Evolutionary conservation across 1,140 invertebrate species (phyloP).

Genomic region (Phenacoccus solenopsis): DNA sequence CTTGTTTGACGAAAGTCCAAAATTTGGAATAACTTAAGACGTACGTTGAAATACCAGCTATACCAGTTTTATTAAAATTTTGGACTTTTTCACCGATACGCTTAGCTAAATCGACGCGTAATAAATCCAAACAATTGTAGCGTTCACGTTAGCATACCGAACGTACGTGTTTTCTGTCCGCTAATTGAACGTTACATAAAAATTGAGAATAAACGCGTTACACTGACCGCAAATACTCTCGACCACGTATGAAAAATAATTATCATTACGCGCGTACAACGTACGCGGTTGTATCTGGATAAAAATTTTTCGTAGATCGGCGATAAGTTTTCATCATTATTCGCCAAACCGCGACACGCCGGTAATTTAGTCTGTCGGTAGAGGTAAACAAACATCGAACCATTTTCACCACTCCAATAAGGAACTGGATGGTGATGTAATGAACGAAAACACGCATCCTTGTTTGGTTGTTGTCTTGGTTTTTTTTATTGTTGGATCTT

Average conservation of each 20-base stretch:
- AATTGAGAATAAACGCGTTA: neutral
- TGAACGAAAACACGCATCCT: no score
- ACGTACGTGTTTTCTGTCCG: neutral
- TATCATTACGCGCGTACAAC: neutral
- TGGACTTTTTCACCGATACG: neutral
- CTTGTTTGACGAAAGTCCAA: no score
- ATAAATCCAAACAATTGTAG: neutral
- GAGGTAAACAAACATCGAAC: no score
- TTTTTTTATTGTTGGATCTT: no score
- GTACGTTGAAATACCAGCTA: no score
- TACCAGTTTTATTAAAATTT: neutral
- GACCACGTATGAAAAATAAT: neutral
- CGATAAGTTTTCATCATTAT: neutral
- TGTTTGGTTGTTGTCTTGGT: no score
- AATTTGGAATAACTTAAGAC: no score
- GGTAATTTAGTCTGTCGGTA: no score
- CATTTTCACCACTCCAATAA: no score
- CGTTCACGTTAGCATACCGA: neutral
- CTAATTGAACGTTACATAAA: neutral
- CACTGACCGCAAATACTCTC: constrained; percentile 1
- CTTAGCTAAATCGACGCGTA: neutral
- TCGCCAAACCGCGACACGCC: no score
- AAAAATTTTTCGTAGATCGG: neutral
- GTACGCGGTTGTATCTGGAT: no score
- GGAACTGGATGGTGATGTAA: no score